These are phyloP conservation scores for Myoxocephalus aenaeus DNA, from an alignment of 2,797 vertebrate species.

Conservation along the genomic window DNA sequence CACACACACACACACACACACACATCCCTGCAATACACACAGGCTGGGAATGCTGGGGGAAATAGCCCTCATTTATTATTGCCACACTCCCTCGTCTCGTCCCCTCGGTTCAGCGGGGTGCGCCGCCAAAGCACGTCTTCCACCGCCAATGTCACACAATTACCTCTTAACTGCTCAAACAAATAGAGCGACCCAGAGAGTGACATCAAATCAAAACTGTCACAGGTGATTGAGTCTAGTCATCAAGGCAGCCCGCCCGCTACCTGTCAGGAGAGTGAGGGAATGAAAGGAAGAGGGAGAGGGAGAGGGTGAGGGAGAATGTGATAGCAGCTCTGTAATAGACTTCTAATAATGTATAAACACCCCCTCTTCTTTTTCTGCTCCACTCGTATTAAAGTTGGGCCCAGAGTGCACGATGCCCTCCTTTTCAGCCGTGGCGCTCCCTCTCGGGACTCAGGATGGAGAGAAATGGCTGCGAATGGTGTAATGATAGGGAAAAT, in stretches of 20 bases:
- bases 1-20: conserved; percentile 39
- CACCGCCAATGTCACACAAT: conserved; percentile 98
- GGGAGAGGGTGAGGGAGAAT: conserved; percentile 78
- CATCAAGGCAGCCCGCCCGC: conserved; percentile 88
- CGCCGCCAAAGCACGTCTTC: conserved; percentile 86
- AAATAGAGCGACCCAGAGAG: conserved; percentile 97
- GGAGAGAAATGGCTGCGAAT: conserved; percentile 96
- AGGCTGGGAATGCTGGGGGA: conserved; percentile 77
- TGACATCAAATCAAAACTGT: conserved; percentile 99
- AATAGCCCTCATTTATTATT: conserved; percentile 91
- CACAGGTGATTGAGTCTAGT: conserved; percentile 99
- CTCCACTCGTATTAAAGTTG: conserved; percentile 81
- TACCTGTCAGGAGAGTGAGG: conserved; percentile 85
- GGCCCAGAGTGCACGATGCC: conserved; percentile 88
- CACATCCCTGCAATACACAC: conserved; percentile 22
- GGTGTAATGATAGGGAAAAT: conserved; percentile 99
- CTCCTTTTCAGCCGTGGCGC: conserved; percentile 75
- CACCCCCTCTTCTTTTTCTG: conserved; percentile 78
- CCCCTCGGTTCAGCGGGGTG: conserved; percentile 83
- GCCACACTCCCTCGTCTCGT: conserved; percentile 82
- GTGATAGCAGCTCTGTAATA: conserved; percentile 89
- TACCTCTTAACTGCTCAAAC: conserved; percentile 99
- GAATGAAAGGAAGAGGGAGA: conserved; percentile 63
- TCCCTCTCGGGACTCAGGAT: conserved; percentile 89
- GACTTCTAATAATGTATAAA: conserved; percentile 97